Conservation (phyloP, 2,113 vertebrate genomes). For the rat (Rattus norvegicus) region DNA sequence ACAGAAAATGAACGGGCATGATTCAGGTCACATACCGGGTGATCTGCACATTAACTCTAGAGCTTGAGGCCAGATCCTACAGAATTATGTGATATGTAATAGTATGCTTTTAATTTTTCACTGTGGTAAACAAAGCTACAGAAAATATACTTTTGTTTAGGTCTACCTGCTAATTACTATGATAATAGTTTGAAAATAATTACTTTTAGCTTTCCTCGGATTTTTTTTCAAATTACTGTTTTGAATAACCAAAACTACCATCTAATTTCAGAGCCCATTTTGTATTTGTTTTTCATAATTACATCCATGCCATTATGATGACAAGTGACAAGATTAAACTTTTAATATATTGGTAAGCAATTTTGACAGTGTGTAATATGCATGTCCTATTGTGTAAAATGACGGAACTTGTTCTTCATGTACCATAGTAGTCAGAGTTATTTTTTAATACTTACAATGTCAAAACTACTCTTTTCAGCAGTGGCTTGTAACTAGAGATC, state of each 20-base stretch:
- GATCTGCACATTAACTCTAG: neutral
- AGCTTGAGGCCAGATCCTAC: neutral
- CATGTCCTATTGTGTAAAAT: constrained; percentile 19
- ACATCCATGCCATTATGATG: neutral
- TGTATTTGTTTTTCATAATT: constrained; percentile 68
- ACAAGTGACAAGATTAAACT: constrained; percentile 60
- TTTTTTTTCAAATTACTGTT: constrained; percentile 51
- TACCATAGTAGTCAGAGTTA: constrained; percentile 37
- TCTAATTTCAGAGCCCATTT: constrained; percentile 53
- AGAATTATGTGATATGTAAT: neutral
- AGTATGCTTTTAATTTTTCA: neutral
- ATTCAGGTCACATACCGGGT: neutral
- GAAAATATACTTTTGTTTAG: neutral
- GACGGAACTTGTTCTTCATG: constrained; percentile 58
- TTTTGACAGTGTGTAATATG: constrained; percentile 39
- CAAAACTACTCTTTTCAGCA: constrained; percentile 43
- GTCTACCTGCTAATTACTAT: neutral
- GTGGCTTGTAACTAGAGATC: constrained; percentile 27
- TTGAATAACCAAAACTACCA: neutral
- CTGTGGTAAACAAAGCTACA: neutral
- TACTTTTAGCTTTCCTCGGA: neutral
- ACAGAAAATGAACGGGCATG: neutral
- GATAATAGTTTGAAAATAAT: constrained; percentile 32
- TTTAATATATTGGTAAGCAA: constrained; percentile 53
- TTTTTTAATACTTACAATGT: constrained; percentile 43